phyloP scores from a whole-genome alignment of 2,113 vertebrate species.

The Hippopotamus amphibius region DNA sequence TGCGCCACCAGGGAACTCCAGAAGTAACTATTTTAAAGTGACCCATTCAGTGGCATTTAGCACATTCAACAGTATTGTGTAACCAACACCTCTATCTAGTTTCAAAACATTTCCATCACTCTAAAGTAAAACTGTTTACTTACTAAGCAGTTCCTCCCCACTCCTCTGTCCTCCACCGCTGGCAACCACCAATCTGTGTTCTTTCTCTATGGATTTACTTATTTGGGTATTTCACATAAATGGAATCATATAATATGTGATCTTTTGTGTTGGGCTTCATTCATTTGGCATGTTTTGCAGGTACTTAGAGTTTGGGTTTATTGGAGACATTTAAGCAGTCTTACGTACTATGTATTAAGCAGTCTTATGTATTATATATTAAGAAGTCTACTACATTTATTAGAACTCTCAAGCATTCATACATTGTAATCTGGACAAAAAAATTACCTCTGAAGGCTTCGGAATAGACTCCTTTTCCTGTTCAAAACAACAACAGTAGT shows the following conservation, averaged over 20 bases:
- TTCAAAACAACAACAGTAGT: slow-evolving; percentile 70
- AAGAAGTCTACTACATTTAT: background rate
- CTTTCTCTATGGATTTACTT: background rate
- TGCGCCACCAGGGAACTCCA: background rate
- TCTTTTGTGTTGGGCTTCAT: background rate
- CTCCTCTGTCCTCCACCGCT: background rate
- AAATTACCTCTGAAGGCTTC: slow-evolving; percentile 87
- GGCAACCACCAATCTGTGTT: background rate
- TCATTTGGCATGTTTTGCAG: background rate
- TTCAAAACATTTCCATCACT: no score
- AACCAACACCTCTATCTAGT: background rate
- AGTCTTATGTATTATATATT: background rate
- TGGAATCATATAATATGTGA: background rate
- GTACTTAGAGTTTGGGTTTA: background rate
- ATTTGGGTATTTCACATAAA: background rate
- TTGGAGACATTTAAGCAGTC: background rate
- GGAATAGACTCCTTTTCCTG: slow-evolving; percentile 85
- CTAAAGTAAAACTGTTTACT: background rate
- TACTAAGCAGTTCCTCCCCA: background rate
- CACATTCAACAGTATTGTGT: no score
- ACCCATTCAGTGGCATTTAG: background rate
- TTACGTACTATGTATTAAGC: background rate
- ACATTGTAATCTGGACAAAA: background rate
- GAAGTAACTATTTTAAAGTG: background rate
- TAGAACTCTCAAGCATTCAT: background rate